A percentile compares a stretch with the other conserved stretches of the same genome.
Conservation (phyloP, 2,888 invertebrate genomes). For the Subacronicta megacephala region DNA sequence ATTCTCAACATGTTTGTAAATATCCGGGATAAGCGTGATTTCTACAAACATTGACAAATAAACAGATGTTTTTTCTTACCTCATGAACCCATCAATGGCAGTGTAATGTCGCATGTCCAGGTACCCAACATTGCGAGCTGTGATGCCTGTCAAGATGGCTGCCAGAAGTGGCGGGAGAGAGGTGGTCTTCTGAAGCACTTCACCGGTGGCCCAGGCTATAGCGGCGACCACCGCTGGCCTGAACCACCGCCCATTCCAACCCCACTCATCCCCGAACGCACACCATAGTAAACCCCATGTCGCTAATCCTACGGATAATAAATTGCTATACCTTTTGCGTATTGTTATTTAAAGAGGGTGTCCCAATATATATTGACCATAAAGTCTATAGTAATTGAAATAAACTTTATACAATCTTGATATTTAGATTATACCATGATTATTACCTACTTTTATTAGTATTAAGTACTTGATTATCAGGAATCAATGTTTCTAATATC, state of each 20-base stretch:
- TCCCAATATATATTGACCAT: too few species aligned
- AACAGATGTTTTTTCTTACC: constrained; percentile 61
- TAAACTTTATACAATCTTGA: too few species aligned
- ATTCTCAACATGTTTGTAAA: too few species aligned
- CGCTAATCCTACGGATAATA: constrained; percentile 65
- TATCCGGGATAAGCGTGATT: too few species aligned
- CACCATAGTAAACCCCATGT: constrained; percentile 78
- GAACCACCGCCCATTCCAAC: constrained; percentile 78
- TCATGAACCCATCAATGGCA: constrained; percentile 76
- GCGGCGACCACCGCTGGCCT: constrained; percentile 67
- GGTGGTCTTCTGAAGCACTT: constrained; percentile 69
- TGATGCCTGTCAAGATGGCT: constrained; percentile 77
- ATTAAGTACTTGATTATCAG: too few species aligned
- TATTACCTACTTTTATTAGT: too few species aligned
- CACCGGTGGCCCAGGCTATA: constrained; percentile 77
- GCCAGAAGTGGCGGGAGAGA: constrained; percentile 78
- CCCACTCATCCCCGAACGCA: constrained; percentile 75
- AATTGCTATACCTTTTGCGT: neutral
- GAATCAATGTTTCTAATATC: too few species aligned
- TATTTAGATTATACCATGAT: too few species aligned
- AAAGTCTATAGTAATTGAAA: too few species aligned
- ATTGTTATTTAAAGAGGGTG: too few species aligned
- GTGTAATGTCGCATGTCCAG: constrained; percentile 79
- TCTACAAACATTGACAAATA: too few species aligned
- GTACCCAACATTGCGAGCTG: constrained; percentile 75